A percentile compares a stretch with the other conserved stretches of the same genome.
Conservation (phyloP, 64 coral and sea anemone genomes). For the Dendronephthya gigantea region DNA sequence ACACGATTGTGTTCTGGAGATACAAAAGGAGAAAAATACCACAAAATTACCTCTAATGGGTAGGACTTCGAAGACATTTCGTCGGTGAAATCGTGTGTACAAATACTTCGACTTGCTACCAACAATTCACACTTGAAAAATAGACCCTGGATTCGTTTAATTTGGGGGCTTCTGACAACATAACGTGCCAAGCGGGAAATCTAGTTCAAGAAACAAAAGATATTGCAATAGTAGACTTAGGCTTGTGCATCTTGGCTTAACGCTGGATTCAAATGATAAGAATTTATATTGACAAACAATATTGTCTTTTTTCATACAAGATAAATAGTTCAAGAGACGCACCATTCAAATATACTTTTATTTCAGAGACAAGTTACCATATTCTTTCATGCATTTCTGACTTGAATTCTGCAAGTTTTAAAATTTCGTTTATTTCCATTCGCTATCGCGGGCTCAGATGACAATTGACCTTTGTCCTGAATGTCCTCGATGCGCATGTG, state of each 20-base stretch:
- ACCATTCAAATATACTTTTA: not conserved
- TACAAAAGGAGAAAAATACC: not conserved
- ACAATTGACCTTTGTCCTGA: too few species aligned
- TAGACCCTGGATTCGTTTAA: not conserved
- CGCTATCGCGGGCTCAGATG: too few species aligned
- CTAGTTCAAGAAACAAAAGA: not conserved
- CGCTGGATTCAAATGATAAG: too few species aligned
- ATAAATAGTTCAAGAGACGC: not conserved
- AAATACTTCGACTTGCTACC: not conserved
- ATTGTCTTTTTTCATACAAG: not conserved
- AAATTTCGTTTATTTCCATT: not conserved
- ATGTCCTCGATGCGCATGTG: too few species aligned
- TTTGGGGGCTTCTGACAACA: not conserved
- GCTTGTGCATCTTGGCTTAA: too few species aligned
- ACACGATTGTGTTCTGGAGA: not conserved
- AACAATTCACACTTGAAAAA: not conserved
- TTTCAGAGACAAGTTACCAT: not conserved
- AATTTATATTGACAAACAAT: not conserved
- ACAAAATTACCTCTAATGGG: not conserved
- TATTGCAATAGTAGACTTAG: not conserved
- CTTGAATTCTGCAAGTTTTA: not conserved
- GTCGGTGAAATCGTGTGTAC: not conserved
- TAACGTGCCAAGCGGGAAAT: not conserved
- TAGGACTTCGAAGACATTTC: not conserved
- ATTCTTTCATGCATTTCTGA: not conserved